Conservation (phyloP, 2,113 vertebrate species). For the Lagopus leucura region DNA sequence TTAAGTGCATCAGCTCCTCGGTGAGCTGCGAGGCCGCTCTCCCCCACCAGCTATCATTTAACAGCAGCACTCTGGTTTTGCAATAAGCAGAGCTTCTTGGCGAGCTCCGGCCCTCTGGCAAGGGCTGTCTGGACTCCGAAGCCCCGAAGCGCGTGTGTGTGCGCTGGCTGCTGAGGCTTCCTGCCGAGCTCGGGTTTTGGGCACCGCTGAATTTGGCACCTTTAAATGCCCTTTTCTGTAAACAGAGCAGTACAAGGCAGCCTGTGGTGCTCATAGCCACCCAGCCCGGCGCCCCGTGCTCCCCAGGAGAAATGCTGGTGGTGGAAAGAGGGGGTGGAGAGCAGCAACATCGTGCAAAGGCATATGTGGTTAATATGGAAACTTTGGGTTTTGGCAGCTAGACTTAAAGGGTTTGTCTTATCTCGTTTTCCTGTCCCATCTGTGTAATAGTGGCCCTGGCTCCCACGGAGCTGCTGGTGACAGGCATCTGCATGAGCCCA, state of each 20-base stretch:
- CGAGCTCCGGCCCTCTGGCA: neutral
- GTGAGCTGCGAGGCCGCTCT: accelerated
- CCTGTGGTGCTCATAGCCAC: neutral
- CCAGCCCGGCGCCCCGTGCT: neutral
- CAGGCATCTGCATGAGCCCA: neutral
- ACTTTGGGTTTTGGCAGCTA: neutral
- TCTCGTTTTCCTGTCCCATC: neutral
- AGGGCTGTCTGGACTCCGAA: neutral
- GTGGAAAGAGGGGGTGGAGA: neutral
- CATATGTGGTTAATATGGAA: neutral
- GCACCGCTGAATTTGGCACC: neutral
- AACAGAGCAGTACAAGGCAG: neutral
- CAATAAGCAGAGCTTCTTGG: neutral
- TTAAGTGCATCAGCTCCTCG: neutral
- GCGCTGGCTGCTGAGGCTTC: neutral
- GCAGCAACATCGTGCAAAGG: neutral
- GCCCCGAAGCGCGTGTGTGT: neutral
- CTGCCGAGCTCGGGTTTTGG: neutral
- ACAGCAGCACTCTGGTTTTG: neutral
- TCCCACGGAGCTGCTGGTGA: neutral
- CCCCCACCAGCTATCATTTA: neutral
- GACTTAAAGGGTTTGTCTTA: neutral
- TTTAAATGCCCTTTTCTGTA: neutral
- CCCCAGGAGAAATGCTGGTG: neutral
- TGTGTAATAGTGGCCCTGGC: neutral